Evolutionary conservation across 2,113 vertebrate species (phyloP).

Genomic region (Alosa alosa): DNA sequence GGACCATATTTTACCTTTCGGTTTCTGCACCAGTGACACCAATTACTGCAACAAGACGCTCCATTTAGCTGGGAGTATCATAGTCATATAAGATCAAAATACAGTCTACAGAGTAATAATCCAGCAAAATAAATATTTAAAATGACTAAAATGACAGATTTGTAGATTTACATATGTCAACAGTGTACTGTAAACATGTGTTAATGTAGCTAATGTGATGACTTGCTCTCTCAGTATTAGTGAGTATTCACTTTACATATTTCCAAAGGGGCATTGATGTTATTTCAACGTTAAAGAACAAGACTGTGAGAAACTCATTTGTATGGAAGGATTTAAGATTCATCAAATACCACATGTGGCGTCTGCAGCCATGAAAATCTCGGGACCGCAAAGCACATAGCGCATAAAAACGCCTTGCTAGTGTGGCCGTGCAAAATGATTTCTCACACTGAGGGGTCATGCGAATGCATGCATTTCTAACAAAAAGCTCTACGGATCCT

Average conservation of each 20-base stretch:
- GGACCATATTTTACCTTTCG: slow-evolving; percentile 64
- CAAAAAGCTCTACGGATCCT: slow-evolving; percentile 70
- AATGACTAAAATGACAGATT: background rate
- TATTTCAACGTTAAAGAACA: background rate
- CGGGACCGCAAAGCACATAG: background rate
- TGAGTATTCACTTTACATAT: background rate
- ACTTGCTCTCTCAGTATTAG: background rate
- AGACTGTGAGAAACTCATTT: slow-evolving; percentile 11
- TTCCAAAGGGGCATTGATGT: background rate
- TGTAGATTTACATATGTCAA: background rate
- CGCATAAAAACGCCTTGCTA: slow-evolving; percentile 32
- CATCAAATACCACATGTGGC: background rate
- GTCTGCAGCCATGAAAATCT: background rate
- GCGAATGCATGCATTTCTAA: slow-evolving; percentile 69
- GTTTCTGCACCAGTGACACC: slow-evolving; percentile 70
- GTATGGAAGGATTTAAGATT: background rate
- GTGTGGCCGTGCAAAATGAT: slow-evolving; percentile 36
- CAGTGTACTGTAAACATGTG: background rate
- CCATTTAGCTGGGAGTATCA: background rate
- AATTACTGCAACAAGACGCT: slow-evolving; percentile 63
- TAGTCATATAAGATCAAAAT: background rate
- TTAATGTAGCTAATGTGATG: background rate
- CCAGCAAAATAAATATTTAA: background rate
- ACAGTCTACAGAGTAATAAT: background rate
- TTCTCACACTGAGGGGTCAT: slow-evolving; percentile 68